phyloP scores from a whole-genome alignment of 2,888 invertebrate genomes.

The Deilephila porcellus region DNA sequence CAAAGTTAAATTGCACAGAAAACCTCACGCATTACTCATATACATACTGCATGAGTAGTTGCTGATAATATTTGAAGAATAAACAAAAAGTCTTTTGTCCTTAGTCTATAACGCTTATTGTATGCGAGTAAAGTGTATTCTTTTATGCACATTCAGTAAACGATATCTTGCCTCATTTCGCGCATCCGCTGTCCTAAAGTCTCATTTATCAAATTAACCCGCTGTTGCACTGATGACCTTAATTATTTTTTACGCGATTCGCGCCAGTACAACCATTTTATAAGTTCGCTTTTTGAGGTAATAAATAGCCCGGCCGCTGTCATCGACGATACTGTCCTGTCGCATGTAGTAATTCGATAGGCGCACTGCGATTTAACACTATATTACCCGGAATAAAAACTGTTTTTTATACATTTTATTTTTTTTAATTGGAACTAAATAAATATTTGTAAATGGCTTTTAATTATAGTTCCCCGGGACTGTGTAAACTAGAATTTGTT shows the following conservation, averaged over 20 bases:
- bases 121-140: too few species aligned
- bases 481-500: neutral
- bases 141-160: neutral
- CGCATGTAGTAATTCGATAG: neutral
- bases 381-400: neutral
- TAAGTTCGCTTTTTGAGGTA: neutral
- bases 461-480: too few species aligned
- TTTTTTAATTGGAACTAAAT: too few species aligned
- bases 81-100: too few species aligned
- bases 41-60: too few species aligned
- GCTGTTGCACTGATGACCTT: constrained; percentile 13
- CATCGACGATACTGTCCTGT: neutral
- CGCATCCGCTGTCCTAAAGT: neutral
- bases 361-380: neutral
- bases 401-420: too few species aligned
- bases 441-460: too few species aligned
- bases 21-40: too few species aligned
- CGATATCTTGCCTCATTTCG: neutral
- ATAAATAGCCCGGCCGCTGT: neutral
- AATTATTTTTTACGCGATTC: constrained; percentile 14
- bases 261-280: constrained; percentile 11
- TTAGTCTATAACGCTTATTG: too few species aligned
- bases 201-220: neutral
- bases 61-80: too few species aligned
- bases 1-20: too few species aligned